Percentiles rank a stretch among this genome's conserved stretches.
phyloP scores from a whole-genome alignment of 1,140 invertebrate species.

The Oreohelix idahoensis region DNA sequence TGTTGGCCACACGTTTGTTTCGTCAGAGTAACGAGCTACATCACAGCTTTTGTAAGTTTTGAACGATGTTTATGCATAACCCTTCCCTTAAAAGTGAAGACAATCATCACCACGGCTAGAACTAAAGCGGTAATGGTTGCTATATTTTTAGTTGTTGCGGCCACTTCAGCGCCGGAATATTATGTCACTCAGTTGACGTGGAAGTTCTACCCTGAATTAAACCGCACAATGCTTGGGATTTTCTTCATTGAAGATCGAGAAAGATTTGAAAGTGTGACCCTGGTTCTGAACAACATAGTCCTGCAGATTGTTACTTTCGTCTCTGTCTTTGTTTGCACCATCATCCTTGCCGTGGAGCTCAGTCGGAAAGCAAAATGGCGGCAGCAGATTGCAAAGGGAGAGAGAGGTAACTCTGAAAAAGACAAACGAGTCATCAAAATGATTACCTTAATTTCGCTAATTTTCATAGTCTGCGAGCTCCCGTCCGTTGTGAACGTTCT shows the following conservation, averaged over 20 bases:
- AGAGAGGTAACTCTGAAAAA: neutral
- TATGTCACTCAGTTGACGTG: slow-evolving; percentile 5
- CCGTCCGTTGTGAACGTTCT: neutral
- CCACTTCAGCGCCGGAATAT: neutral
- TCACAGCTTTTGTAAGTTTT: slow-evolving; percentile 14
- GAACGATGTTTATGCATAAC: slow-evolving; percentile 19
- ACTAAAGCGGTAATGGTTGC: neutral
- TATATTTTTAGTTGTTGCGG: neutral
- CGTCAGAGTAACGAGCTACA: neutral
- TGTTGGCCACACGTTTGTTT: slow-evolving; percentile 19
- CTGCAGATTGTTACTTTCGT: neutral
- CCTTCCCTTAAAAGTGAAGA: neutral
- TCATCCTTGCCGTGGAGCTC: slow-evolving; percentile 8
- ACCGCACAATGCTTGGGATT: slow-evolving; percentile 5
- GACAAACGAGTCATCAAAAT: slow-evolving; percentile 17
- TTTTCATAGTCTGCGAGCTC: slow-evolving; percentile 11
- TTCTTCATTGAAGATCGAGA: neutral
- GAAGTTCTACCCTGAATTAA: slow-evolving; percentile 14
- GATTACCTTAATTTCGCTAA: neutral
- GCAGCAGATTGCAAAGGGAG: neutral
- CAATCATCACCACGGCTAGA: neutral
- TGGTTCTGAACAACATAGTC: slow-evolving; percentile 7
- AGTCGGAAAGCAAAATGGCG: slow-evolving; percentile 26
- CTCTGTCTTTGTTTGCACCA: neutral
- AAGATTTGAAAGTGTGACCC: neutral